These are phyloP conservation scores for Loriculus beryllinus DNA, from an alignment of 2,797 vertebrate species.

Conservation along the genomic window DNA sequence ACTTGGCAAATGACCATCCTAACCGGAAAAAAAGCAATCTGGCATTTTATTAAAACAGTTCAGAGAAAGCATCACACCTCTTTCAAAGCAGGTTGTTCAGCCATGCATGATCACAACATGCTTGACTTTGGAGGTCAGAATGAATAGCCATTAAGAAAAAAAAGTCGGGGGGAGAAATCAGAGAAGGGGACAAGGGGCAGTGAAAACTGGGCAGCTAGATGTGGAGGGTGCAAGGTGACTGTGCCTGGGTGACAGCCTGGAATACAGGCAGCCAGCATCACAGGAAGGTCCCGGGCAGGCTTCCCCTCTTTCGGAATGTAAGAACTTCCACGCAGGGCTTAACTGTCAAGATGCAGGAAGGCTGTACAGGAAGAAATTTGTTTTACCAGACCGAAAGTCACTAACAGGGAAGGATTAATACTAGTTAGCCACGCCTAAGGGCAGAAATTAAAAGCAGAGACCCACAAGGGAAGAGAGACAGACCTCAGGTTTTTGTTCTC, in stretches of 20 bases:
- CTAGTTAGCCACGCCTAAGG: not conserved
- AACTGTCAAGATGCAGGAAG: not conserved
- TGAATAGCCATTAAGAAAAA: not conserved
- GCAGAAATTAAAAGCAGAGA: not conserved
- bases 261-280: not conserved
- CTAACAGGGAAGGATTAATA: not conserved
- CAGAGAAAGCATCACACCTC: not conserved
- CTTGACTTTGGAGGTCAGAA: not conserved
- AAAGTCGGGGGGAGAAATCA: not conserved
- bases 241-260: not conserved
- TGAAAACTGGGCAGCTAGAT: not conserved
- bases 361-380: not conserved
- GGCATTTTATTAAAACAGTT: not conserved
- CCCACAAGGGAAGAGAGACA: not conserved
- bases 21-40: not conserved
- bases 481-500: not conserved
- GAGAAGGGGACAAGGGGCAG: not conserved
- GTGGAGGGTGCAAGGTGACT: not conserved
- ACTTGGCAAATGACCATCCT: not conserved
- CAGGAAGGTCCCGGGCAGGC: not conserved
- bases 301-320: not conserved
- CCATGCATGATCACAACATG: rapidly evolving
- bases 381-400: not conserved
- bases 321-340: not conserved
- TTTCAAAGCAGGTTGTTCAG: not conserved